These are phyloP conservation scores for Numenius phaeopus DNA, from an alignment of 2,797 vertebrate species.

Conservation along the genomic window DNA sequence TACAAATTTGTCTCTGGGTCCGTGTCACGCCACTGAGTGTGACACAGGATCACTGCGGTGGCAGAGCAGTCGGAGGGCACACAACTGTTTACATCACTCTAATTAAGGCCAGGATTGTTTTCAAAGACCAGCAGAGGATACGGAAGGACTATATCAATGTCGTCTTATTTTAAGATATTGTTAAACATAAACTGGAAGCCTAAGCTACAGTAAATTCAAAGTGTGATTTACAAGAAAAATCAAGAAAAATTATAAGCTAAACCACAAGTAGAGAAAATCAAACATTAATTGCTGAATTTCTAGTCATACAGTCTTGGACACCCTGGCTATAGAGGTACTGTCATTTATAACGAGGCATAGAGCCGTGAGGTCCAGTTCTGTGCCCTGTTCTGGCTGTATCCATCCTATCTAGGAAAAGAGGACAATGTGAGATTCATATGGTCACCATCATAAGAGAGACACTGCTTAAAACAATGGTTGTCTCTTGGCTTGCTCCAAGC, in stretches of 20 bases:
- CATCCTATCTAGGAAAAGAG: neutral
- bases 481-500: neutral
- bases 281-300: neutral
- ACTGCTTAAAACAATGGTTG: neutral
- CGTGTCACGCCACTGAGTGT: neutral
- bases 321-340: neutral
- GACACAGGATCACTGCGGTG: neutral
- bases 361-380: neutral
- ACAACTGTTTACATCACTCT: neutral
- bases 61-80: neutral
- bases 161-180: neutral
- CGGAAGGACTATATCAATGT: neutral
- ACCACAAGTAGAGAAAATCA: neutral
- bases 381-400: neutral
- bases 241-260: neutral
- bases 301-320: neutral
- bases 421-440: neutral
- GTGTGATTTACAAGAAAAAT: neutral
- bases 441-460: neutral
- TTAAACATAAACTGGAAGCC: neutral
- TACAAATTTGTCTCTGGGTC: neutral
- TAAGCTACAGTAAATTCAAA: neutral
- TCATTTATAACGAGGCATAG: neutral
- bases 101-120: constrained; percentile 11
- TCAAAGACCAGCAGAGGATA: neutral